Conservation (phyloP, 2,113 vertebrate genomes). For the Morone chrysops region DNA sequence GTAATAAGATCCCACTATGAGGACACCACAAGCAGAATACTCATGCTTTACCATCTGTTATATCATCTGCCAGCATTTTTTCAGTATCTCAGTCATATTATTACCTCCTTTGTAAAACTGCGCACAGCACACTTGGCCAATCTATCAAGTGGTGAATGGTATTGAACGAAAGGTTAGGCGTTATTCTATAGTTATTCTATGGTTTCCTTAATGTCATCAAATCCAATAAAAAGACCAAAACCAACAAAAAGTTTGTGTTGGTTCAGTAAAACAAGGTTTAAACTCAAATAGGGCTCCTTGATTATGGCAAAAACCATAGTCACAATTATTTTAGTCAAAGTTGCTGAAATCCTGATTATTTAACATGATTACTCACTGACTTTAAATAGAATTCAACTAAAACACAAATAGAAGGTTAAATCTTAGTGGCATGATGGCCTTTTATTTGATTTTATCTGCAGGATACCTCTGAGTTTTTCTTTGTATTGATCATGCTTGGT, state of each 20-base stretch:
- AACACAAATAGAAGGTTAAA: no score
- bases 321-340: no score
- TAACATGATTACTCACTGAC: no score
- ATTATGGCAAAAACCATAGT: no score
- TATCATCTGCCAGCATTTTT: not conserved
- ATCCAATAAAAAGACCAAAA: not conserved
- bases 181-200: not conserved
- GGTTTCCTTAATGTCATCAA: slow-evolving; percentile 2
- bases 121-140: not conserved
- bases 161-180: not conserved
- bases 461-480: no score
- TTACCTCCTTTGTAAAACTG: not conserved
- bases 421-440: no score
- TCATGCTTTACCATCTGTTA: not conserved
- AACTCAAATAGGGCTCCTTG: no score
- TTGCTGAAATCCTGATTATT: no score
- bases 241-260: not conserved
- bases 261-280: not conserved
- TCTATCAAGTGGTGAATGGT: not conserved
- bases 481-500: no score
- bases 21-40: not conserved
- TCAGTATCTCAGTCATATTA: not conserved
- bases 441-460: no score
- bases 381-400: no score
- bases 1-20: not conserved